Evolutionary conservation across 2,888 invertebrate species (phyloP).

Genomic region (Xanthorhoe spadicearia): DNA sequence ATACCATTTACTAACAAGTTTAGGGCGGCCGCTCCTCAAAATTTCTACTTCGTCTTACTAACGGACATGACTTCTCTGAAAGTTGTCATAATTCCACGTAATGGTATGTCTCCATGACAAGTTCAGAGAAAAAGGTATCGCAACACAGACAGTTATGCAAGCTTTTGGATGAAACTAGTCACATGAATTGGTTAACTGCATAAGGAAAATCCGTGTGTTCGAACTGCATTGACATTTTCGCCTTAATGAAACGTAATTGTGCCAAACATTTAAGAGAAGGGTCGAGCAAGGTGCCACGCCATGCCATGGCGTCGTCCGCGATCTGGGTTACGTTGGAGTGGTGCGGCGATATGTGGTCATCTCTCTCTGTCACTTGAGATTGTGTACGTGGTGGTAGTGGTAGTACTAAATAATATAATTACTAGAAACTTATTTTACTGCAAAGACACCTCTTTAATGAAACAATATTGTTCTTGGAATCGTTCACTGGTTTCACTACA

Average conservation of each 20-base stretch:
- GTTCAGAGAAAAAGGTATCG: slow-evolving; percentile 15
- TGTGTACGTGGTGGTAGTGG: slow-evolving; percentile 35
- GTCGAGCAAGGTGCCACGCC: slow-evolving; percentile 62
- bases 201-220: slow-evolving; percentile 38
- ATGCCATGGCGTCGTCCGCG: slow-evolving; percentile 59
- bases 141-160: slow-evolving; percentile 11
- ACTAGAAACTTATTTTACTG: slow-evolving; percentile 41
- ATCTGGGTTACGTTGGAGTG: slow-evolving; percentile 66
- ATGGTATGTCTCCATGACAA: slow-evolving; percentile 13
- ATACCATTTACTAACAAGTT: slow-evolving; percentile 18
- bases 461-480: slow-evolving; percentile 16
- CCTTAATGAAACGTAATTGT: slow-evolving; percentile 56
- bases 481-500: slow-evolving; percentile 60
- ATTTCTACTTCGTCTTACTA: slow-evolving; percentile 31
- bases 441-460: slow-evolving; percentile 21
- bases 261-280: slow-evolving; percentile 62
- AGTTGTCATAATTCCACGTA: slow-evolving; percentile 28
- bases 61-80: slow-evolving; percentile 32
- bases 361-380: slow-evolving; percentile 56
- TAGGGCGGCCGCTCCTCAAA: slow-evolving; percentile 33
- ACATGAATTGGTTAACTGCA: slow-evolving; percentile 25
- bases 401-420: slow-evolving; percentile 33
- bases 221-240: slow-evolving; percentile 39
- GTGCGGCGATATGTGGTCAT: slow-evolving; percentile 52
- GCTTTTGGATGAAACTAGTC: slow-evolving; percentile 21